phyloP scores from a whole-genome alignment of 2,888 invertebrate genomes.

The Heteropelma amictum region DNA sequence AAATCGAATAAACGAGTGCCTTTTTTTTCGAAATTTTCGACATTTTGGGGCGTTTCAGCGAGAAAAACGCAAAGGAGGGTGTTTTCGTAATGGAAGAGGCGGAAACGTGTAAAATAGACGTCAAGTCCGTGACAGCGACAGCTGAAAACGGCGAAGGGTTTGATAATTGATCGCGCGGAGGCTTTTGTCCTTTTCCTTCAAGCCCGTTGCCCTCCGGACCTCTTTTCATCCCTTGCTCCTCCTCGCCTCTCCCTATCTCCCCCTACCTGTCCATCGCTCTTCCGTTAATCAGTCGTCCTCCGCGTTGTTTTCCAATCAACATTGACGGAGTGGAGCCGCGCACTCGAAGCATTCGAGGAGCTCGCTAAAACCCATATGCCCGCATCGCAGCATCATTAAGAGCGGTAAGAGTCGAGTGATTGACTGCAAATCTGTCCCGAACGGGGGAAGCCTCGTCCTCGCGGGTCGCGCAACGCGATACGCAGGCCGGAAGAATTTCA shows the following conservation, averaged over 20 bases:
- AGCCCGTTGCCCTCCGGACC: not conserved
- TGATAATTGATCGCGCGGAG: not conserved
- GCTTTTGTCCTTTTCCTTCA: not conserved
- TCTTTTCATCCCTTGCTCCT: not conserved
- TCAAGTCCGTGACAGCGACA: too few relatives aligned
- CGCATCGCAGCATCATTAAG: too few relatives aligned
- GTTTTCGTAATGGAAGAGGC: too few relatives aligned
- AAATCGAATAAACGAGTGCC: not conserved
- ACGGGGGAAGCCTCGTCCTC: too few relatives aligned
- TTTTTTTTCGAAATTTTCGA: not conserved
- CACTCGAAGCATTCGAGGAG: not conserved
- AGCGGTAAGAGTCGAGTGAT: not conserved
- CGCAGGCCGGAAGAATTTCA: too few relatives aligned
- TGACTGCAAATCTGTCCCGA: not conserved
- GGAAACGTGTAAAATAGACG: too few relatives aligned
- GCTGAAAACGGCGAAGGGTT: not conserved
- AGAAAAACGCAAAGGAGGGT: too few relatives aligned
- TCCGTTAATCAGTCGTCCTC: not conserved
- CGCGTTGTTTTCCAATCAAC: conserved; percentile 26
- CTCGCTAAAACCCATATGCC: too few relatives aligned
- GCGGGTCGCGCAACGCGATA: too few relatives aligned
- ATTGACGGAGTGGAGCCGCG: not conserved
- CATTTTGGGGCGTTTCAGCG: too few relatives aligned
- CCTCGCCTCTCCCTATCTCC: not conserved
- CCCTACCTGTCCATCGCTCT: not conserved